Conservation (phyloP, 2,113 vertebrate species). For the Jaculus jaculus region DNA sequence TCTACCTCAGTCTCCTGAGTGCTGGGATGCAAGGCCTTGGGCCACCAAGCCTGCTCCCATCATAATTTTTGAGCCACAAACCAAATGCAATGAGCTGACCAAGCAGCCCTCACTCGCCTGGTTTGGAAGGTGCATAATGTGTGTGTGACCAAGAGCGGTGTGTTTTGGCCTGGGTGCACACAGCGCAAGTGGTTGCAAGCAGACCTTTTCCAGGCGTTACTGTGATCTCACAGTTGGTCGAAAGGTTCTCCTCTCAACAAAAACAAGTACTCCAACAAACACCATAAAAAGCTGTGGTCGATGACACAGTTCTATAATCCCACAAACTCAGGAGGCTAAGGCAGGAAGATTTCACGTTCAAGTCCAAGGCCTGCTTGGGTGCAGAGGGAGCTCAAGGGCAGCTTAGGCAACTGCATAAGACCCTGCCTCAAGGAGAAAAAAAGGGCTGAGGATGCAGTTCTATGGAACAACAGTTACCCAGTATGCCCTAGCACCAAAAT, state of each 20-base stretch:
- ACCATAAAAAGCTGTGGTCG: neutral
- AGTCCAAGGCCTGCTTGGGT: neutral
- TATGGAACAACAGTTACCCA: neutral
- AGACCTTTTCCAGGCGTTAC: neutral
- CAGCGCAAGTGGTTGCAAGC: neutral
- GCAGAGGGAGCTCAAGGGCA: no score
- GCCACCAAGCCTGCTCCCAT: no score
- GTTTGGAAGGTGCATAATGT: neutral
- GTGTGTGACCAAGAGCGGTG: rapidly evolving
- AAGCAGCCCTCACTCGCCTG: rapidly evolving
- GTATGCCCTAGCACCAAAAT: neutral
- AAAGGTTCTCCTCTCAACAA: neutral
- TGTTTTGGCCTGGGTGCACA: neutral
- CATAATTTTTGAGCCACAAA: neutral
- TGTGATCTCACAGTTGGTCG: neutral
- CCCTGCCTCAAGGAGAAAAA: no score
- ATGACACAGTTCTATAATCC: neutral
- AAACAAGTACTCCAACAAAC: neutral
- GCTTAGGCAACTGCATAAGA: neutral
- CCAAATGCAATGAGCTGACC: neutral
- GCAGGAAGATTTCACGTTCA: neutral
- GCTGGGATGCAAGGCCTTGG: no score
- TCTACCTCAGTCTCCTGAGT: no score
- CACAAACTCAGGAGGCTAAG: neutral
- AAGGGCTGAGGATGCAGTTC: neutral